These are phyloP conservation scores for Ciconia boyciana DNA, from an alignment of 2,113 vertebrate species.

Conservation along the genomic window DNA sequence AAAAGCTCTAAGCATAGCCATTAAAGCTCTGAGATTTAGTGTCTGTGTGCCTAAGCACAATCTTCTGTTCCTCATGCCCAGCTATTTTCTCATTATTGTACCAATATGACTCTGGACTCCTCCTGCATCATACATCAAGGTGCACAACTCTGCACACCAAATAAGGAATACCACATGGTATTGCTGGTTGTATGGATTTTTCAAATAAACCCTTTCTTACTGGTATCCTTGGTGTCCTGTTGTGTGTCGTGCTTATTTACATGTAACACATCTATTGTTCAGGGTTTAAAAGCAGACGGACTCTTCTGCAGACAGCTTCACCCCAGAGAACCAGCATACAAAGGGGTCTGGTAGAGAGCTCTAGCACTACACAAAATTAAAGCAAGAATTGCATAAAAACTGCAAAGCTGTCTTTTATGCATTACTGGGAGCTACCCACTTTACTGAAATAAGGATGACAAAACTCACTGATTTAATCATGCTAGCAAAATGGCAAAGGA, in stretches of 20 bases:
- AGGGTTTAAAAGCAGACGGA: background rate
- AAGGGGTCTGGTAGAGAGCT: background rate
- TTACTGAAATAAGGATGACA: background rate
- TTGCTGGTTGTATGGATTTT: background rate
- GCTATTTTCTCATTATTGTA: background rate
- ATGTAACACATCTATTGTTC: background rate
- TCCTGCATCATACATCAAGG: background rate
- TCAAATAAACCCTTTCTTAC: background rate
- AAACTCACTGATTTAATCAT: background rate
- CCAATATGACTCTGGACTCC: background rate
- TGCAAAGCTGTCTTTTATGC: background rate
- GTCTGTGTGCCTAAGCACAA: background rate
- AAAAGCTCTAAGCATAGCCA: background rate
- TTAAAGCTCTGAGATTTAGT: background rate
- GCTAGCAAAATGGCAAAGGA: background rate
- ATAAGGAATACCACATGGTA: background rate
- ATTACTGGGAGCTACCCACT: background rate
- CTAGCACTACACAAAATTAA: background rate
- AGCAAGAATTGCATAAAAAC: background rate
- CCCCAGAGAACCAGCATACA: rapidly evolving
- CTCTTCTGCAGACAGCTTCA: background rate
- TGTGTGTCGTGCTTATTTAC: background rate
- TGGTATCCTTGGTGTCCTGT: background rate
- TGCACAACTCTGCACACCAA: background rate
- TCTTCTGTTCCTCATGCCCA: background rate